Conservation (phyloP, 2,888 invertebrate species). For the Apoda limacodes region DNA sequence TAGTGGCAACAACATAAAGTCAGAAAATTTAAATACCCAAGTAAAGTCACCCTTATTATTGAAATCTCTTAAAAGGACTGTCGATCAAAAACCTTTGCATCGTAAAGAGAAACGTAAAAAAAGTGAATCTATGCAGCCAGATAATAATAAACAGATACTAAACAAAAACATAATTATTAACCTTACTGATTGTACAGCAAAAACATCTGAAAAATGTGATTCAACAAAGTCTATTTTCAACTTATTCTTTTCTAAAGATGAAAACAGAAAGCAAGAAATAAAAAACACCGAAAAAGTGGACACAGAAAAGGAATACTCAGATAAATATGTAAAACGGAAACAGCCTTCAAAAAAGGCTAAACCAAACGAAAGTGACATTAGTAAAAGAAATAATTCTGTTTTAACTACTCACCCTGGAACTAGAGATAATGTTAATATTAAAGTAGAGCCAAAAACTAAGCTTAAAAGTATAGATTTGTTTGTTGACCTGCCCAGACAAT, state of each 20-base stretch:
- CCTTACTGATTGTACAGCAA: slow-evolving; percentile 29
- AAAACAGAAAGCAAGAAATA: slow-evolving; percentile 24
- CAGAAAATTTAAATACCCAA: slow-evolving; percentile 20
- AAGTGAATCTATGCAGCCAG: slow-evolving; percentile 30
- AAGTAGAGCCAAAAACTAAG: slow-evolving; percentile 39
- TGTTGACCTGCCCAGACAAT: slow-evolving; percentile 40
- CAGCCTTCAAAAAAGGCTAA: slow-evolving; percentile 31
- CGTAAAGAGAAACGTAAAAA: slow-evolving; percentile 63
- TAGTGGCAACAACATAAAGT: slow-evolving; percentile 21
- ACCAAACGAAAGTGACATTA: slow-evolving; percentile 26
- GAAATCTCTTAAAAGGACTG: slow-evolving; percentile 46
- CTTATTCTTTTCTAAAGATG: slow-evolving; percentile 31
- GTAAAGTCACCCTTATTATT: slow-evolving; percentile 26
- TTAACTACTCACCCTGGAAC: slow-evolving; percentile 40
- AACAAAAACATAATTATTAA: slow-evolving; percentile 30
- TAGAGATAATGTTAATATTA: too few species aligned
- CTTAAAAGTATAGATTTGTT: slow-evolving; percentile 56
- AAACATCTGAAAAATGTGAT: slow-evolving; percentile 32
- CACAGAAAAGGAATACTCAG: slow-evolving; percentile 38
- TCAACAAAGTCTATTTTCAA: slow-evolving; percentile 32
- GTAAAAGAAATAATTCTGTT: slow-evolving; percentile 31
- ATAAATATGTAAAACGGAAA: slow-evolving; percentile 57
- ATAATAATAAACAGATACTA: slow-evolving; percentile 26
- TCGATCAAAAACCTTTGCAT: slow-evolving; percentile 52
- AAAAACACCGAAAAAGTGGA: slow-evolving; percentile 32